Base-by-base conservation (phyloP, 1,140 invertebrate species). In the Phymorhynchus buccinoides region DNA sequence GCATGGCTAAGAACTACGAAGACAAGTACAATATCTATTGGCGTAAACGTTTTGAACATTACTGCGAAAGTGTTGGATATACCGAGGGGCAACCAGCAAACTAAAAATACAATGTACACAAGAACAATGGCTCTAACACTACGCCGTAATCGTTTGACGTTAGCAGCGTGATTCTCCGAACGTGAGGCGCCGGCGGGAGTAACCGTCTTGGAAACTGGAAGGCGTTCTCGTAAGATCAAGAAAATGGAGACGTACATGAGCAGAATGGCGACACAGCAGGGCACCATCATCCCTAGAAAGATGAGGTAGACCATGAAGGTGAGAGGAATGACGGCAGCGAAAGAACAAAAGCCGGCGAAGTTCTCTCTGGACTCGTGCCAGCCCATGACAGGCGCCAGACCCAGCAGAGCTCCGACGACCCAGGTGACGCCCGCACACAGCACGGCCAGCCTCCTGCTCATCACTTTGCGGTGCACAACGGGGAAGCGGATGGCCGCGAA, bases 1-100 rank as follows among this genome's bases (percentile, higher is more conserved):
- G 91, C 95, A 89, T 97, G 96, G 85, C 96, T 95, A 0, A 96
- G 91, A 7, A 95, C 91, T 41, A 96, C 92, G 3, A 95, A 94
- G 85, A 94, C 94, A 1, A 94, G 91, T 9, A 94, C 85, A 27
- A 90, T 48, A 30, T 88, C 83, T 4, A 68, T 48, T 14, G 88
- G 89, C 18, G 30, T 22, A 71, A 78, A 52, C 87, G 89, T 3
- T 37, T 48, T 52, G 22, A 77, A 9, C 6, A 90, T 84, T 32
- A 92, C 32, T 0, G 86, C 80, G 35, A 91, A 83, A 35, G 89
- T 84, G 86, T 93, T 93, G 22, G 90, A 68, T 44, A 91, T 88
- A 84, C 92, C 90, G 4, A 93, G 82, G 0, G 92, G 92, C 22
- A 93, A 78, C 91, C 91, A 92, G 85, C 89, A 90, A 16, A 92